Evolutionary conservation across 2,888 invertebrate species (phyloP).

Genomic region (Sphaerolaimus hirsutus): DNA sequence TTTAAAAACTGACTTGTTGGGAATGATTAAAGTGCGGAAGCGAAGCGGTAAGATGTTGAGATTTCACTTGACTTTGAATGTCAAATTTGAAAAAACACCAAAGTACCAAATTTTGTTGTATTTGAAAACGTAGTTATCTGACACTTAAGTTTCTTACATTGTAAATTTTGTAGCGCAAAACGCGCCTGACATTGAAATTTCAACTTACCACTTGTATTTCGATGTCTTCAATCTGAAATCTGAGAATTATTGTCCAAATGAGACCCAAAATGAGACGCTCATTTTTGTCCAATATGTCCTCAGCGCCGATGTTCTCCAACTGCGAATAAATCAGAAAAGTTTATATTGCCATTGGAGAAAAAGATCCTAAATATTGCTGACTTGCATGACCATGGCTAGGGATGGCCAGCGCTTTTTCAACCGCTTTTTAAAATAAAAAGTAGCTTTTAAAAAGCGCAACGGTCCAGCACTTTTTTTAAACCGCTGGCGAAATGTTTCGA

Average conservation of each 20-base stretch:
- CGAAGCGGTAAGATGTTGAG: no score
- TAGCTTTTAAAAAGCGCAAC: not conserved
- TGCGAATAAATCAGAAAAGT: no score
- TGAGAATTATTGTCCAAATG: constrained; percentile 94
- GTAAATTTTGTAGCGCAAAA: no score
- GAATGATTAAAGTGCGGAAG: no score
- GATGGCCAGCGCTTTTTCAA: no score
- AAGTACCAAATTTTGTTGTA: no score
- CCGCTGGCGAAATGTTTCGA: no score
- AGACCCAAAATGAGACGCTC: constrained; percentile 81
- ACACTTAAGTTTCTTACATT: not conserved
- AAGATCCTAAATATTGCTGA: not conserved
- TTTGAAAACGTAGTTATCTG: not conserved
- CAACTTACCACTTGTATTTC: constrained; percentile 62
- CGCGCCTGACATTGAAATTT: no score
- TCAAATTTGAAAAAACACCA: no score
- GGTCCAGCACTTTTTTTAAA: no score
- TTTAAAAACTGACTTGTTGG: no score
- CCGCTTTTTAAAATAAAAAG: not conserved
- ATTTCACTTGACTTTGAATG: no score
- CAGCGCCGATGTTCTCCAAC: constrained; percentile 89
- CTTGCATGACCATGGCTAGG: not conserved
- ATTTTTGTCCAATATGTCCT: constrained; percentile 95
- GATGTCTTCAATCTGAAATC: constrained; percentile 96
- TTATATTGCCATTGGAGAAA: not conserved